Conservation (phyloP, 2,797 vertebrate genomes). For the Microctenopoma steveboyesi region DNA sequence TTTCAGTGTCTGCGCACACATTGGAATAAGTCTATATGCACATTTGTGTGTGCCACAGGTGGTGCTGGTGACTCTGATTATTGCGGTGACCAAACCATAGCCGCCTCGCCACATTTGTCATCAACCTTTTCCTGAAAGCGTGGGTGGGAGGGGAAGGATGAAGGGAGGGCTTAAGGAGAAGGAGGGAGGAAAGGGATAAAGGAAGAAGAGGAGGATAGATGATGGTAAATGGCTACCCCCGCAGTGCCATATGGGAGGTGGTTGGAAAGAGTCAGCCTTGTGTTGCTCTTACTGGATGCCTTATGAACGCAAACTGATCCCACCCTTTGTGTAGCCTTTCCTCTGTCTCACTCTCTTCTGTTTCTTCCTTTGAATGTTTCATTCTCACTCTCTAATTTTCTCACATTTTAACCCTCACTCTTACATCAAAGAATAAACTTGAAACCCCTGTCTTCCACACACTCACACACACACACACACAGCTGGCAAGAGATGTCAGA, state of each 20-base stretch:
- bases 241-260: constrained; percentile 79
- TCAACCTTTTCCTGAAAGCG: constrained; percentile 67
- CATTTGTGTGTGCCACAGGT: constrained; percentile 67
- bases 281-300: constrained; percentile 44
- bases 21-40: constrained; percentile 24
- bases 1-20: constrained; percentile 72
- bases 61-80: constrained; percentile 72
- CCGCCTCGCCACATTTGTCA: constrained; percentile 71
- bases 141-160: constrained; percentile 70
- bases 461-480: not conserved
- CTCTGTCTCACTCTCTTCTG: constrained; percentile 29
- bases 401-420: constrained; percentile 8
- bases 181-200: constrained; percentile 50
- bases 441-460: not conserved
- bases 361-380: constrained; percentile 17
- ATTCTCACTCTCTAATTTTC: constrained; percentile 33
- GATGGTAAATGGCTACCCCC: constrained; percentile 68
- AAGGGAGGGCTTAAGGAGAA: constrained; percentile 52
- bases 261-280: constrained; percentile 59
- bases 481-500: constrained; percentile 26
- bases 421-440: constrained; percentile 27
- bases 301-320: constrained; percentile 69
- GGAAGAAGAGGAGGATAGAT: constrained; percentile 44
- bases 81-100: constrained; percentile 71
- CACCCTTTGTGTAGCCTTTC: constrained; percentile 37